Base-by-base conservation (phyloP, 2,113 vertebrate genomes). In the Papio anubis region DNA sequence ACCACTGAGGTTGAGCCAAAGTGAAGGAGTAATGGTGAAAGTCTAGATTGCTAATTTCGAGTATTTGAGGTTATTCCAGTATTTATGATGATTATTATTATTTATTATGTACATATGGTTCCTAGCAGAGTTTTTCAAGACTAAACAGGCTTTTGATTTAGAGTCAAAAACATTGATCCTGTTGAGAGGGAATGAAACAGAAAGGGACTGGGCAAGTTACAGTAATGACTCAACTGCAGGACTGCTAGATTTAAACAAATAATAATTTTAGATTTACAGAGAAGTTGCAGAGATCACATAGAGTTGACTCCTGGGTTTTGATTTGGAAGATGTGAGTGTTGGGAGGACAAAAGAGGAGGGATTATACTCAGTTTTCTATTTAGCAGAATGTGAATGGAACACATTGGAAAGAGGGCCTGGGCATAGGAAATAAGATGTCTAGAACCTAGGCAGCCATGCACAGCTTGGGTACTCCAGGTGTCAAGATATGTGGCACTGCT, bases 81-180 rank as follows among this genome's bases (percentile, higher is more conserved):
- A 70, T 40, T 80, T 75, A 32, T 76, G 84, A 84, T 85, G 64
- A 57, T 64, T n/a, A 61, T 61, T 0, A 30, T 52, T 82, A 73
- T 23, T 79, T 82, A 68, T 30, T 64, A 64, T 38, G 48, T 81
- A n/a, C 50, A 35, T 21, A 52, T 79, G 23, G 6, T 90, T 90
- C 72, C 45, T 86, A 64, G 38, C 30, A 96, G 91, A 93, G 76
- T 48, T 91, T 96, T 89, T 86, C 45, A 84, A 81, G 48, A 79
- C 57, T 68, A 97, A 32, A 79, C 6, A 32, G 16, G 52, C 45
- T 80, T 94, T 64, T 32, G 61, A 64, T 32, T 27, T 32, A 30
- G 12, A 13, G 12, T 64, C 61, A 83, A 32, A 78, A 84, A 14
- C 87, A 72, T 16, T 59, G 14, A 84, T 88, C 83, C 70, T 95